Conservation (phyloP, 2,888 invertebrate genomes). For the Hemicrepidius hirtus region DNA sequence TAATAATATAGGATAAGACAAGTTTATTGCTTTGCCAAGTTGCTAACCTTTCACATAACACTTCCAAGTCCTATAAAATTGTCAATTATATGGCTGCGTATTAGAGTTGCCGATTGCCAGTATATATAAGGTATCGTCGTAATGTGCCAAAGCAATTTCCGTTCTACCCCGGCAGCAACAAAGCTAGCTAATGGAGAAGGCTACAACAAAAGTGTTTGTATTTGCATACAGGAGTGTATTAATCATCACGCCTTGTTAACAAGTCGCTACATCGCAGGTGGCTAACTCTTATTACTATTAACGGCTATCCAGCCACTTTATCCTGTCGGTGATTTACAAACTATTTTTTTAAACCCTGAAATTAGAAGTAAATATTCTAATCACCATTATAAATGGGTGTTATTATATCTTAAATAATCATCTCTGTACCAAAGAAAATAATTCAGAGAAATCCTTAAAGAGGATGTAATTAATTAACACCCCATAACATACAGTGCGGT, state of each 20-base stretch:
- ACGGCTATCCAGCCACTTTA: constrained; percentile 7
- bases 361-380: too few relatives aligned
- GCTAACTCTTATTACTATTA: constrained; percentile 53
- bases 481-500: too few relatives aligned
- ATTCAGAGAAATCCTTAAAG: too few relatives aligned
- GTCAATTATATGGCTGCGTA: constrained; percentile 24
- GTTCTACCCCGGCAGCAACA: constrained; percentile 38
- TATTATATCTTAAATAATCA: too few relatives aligned
- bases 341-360: too few relatives aligned
- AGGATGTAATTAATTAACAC: too few relatives aligned
- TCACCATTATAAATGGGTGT: too few relatives aligned
- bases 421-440: too few relatives aligned
- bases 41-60: constrained; percentile 19
- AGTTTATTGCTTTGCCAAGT: constrained; percentile 4
- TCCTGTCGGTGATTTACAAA: neutral
- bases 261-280: constrained; percentile 60
- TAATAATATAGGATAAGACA: constrained; percentile 15
- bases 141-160: constrained; percentile 39
- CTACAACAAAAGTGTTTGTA: constrained; percentile 53
- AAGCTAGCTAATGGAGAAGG: constrained; percentile 45
- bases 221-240: constrained; percentile 62
- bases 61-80: constrained; percentile 27
- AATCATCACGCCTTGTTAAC: constrained; percentile 61
- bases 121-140: constrained; percentile 15
- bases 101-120: constrained; percentile 17